These are phyloP conservation scores for Oxyura jamaicensis DNA, from an alignment of 2,113 vertebrate genomes.

Conservation along the genomic window DNA sequence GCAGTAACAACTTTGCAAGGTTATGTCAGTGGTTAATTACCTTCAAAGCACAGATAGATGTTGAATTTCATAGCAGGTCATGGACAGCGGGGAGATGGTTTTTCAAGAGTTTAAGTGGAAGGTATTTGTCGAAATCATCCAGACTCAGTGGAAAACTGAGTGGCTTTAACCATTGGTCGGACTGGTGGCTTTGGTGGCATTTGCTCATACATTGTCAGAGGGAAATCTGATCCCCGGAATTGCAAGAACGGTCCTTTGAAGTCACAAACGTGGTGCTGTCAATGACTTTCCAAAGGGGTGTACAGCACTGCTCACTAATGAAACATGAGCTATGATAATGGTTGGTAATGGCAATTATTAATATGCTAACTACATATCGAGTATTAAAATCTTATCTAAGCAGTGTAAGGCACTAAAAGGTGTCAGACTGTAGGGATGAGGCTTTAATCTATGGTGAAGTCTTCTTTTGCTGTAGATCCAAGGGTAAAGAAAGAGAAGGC, in stretches of 20 bases:
- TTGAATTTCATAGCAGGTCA: background rate
- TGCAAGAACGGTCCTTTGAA: background rate
- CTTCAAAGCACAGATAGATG: background rate
- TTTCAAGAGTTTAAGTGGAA: background rate
- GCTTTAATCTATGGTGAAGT: background rate
- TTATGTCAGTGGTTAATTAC: background rate
- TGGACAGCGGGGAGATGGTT: background rate
- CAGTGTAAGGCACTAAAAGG: background rate
- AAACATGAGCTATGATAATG: background rate
- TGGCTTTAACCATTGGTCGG: background rate
- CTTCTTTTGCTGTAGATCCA: background rate
- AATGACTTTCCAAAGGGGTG: background rate
- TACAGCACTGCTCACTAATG: background rate
- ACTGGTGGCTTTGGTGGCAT: background rate
- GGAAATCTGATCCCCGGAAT: background rate
- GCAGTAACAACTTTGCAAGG: background rate
- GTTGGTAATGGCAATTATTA: background rate
- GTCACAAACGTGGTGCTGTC: background rate
- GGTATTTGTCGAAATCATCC: conserved; percentile 17
- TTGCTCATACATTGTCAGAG: background rate
- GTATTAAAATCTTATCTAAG: background rate
- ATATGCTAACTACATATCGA: background rate
- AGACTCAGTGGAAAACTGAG: background rate
- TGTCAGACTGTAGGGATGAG: background rate
- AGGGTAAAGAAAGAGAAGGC: background rate